Conservation (phyloP, 2,113 vertebrate species). For the Equus quagga region DNA sequence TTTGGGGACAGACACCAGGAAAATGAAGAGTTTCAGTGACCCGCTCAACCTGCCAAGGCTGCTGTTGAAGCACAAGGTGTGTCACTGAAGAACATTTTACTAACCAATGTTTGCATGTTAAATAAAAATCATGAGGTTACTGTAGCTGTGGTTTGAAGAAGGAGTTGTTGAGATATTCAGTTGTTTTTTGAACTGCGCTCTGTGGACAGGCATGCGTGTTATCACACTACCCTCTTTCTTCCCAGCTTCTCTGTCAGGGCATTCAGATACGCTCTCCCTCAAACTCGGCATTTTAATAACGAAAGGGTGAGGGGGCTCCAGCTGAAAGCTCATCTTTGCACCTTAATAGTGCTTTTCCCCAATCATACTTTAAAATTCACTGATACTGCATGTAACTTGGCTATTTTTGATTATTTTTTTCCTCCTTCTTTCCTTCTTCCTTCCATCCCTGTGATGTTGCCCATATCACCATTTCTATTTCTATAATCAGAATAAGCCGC, state of each 20-base stretch:
- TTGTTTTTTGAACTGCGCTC: background rate
- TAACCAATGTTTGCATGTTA: background rate
- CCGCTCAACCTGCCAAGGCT: fast-evolving
- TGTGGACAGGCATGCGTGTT: fast-evolving
- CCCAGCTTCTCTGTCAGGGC: fast-evolving
- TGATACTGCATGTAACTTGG: background rate
- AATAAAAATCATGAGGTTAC: background rate
- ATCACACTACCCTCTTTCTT: background rate
- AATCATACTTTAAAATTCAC: background rate
- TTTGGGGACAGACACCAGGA: background rate
- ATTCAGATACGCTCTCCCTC: background rate
- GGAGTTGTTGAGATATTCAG: background rate
- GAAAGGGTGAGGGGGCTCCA: background rate
- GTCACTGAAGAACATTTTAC: background rate
- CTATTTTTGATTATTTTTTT: background rate
- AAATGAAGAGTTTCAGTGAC: background rate
- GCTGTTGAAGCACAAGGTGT: background rate
- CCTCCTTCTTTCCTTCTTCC: background rate
- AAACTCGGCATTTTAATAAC: background rate
- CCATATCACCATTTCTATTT: fast-evolving
- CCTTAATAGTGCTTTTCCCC: background rate
- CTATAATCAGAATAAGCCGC: background rate
- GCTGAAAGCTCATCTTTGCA: background rate
- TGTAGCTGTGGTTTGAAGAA: background rate
- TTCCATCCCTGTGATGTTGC: background rate